Conservation (phyloP, 2,113 vertebrate species). For the Macroglossus sobrinus region DNA sequence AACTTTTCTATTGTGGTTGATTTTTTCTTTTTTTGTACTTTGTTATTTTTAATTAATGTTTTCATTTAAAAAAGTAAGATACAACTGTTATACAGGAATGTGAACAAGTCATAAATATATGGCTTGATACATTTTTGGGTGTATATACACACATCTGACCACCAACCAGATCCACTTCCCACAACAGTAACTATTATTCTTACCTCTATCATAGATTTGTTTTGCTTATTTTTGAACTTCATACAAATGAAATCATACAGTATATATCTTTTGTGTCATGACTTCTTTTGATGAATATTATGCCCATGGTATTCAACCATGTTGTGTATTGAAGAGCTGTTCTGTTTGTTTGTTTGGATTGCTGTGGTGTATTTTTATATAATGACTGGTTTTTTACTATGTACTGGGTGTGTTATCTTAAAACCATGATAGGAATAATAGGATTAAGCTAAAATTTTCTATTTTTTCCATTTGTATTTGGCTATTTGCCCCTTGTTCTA, state of each 20-base stretch:
- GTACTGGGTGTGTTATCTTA: neutral
- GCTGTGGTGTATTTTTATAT: constrained; percentile 15
- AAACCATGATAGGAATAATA: constrained; percentile 2
- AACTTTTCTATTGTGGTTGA: neutral
- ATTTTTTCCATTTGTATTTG: neutral
- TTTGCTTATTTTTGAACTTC: constrained; percentile 22
- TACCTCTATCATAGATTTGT: neutral
- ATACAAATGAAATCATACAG: neutral
- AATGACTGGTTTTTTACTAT: neutral
- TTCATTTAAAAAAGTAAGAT: constrained; percentile 15
- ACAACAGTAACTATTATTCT: neutral
- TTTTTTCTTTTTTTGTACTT: neutral
- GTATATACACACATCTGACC: neutral
- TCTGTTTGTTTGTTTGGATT: neutral
- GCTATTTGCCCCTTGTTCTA: neutral
- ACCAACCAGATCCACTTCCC: neutral
- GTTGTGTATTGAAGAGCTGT: neutral
- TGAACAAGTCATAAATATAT: constrained; percentile 19
- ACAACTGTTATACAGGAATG: neutral
- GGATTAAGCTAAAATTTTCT: neutral
- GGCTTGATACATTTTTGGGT: neutral
- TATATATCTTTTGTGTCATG: neutral
- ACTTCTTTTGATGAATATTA: neutral
- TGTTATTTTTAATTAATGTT: constrained; percentile 31
- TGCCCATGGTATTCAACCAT: neutral